Base-by-base conservation (phyloP, 2,888 invertebrate species). In the Nematopogon swammerdamellus region DNA sequence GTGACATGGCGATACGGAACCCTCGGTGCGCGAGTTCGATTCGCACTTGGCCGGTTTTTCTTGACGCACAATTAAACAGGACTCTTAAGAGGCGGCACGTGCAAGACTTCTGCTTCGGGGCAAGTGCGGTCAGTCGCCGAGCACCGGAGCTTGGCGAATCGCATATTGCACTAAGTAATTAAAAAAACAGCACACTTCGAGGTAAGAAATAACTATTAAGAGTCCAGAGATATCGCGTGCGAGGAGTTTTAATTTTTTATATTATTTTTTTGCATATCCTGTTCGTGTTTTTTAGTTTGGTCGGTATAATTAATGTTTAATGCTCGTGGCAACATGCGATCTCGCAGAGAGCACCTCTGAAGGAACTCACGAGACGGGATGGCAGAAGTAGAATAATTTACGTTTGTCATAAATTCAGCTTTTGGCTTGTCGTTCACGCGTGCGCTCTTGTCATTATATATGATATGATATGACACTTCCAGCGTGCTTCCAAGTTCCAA, bases 51-150 rank as follows among this genome's bases (percentile, higher is more conserved):
- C 53, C 55, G 54, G 56, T 59, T 57, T 55, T 45, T 45, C 45
- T 55, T 57, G 59, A 62, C 66, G 66, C 59, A 62, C 63, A 62
- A 63, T 66, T 64, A 64, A 58, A 57, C 60, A 45, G 36, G 16
- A 60, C 59, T 62, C 63, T 67, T 76, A 77, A 79, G 74, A 68
- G 69, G 57, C 63, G 75, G 75, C 79, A 70, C 75, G 77, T 68
- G 79, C 65, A 68, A 60, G 50, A 36, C 17, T 63, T 65, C 71
- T 72, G 70, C 57, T 52, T 62, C 61, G 56, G 59, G 63, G 65
- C 68, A 14, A 36, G 36, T 14, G 36, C 8, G 36, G 8, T 14
- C 36, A 3, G 8, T 36, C 36, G 11, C 36, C 11, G 11, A 4
- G 4, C 36, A 14, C 25, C 8, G 8, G 25, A 25, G 5, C 25